Base-by-base conservation (phyloP, 2,113 vertebrate species). In the Odobenus rosmarus region DNA sequence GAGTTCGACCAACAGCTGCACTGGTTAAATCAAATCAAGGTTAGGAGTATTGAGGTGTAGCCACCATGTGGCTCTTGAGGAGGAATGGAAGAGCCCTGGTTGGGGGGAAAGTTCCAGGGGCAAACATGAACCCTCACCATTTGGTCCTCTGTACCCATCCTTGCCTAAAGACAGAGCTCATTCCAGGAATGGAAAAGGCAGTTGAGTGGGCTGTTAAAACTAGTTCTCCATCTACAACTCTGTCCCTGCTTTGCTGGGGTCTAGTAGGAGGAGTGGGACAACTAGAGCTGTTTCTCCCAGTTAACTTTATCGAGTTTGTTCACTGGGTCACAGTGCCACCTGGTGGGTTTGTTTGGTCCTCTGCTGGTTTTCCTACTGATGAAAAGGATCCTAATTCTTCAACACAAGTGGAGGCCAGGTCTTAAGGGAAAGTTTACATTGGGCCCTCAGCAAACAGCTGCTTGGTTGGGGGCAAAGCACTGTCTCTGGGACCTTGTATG, bases 321-420 rank as follows among this genome's bases (percentile, higher is more conserved):
- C 39, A 67, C 16, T 86, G 72, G 57, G 49, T 49, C 57, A 69
- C 55, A 89, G 96, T 83, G 97, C 93, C 98, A 98, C 67, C 98
- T 98, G 96, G 95, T 1, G 93, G 92, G 39, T 7, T 6, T 2
- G 3, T 64, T 85, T 59, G n/a, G 33, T 90, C 19, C 21, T 91
- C 4, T 14, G 51, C 72, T 62, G 55, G 26, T 87, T 83, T 93
- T 93, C 14, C 39, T 55, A 39, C 7, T 39, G 18, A n/a, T 24
- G 11, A 10, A 42, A 83, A 13, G 26, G 18, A 53, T 61, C 6
- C 0, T 9, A 59, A 84, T 71, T 49, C 24, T 96, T 82, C 33
- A 71, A 16, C 64, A 42, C 3, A n/a, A 33, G 8, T 80, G 36
- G 49, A 83, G 31, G 19, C 53, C 28, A 85, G 31, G 80, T 72